phyloP scores from a whole-genome alignment of 2,113 vertebrate species.

The Thalassoma bifasciatum region DNA sequence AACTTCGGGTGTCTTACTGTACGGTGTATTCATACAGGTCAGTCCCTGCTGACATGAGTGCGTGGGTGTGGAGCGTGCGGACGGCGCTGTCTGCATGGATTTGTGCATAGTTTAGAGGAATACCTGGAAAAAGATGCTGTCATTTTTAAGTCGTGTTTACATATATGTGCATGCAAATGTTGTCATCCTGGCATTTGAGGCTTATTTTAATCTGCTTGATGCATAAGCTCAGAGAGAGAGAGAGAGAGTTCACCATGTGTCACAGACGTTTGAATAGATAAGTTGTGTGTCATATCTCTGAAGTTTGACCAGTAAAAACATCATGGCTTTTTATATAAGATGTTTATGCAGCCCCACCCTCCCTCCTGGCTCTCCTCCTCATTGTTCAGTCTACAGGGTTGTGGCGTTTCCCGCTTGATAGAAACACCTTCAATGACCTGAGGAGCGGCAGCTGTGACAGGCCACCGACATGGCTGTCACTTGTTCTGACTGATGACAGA shows the following conservation, averaged over 20 bases:
- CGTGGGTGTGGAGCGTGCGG: conserved; percentile 1
- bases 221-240: background rate
- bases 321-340: background rate
- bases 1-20: conserved; percentile 18
- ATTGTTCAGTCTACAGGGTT: background rate
- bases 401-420: conserved; percentile 6
- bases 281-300: no score
- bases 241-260: conserved; percentile 3
- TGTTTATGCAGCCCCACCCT: background rate
- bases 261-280: background rate
- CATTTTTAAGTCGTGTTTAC: background rate
- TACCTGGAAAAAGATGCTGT: conserved; percentile 2
- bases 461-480: conserved; percentile 65
- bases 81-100: conserved; percentile 6
- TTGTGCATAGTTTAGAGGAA: background rate
- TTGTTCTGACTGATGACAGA: conserved; percentile 75
- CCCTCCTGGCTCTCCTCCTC: background rate
- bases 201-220: conserved; percentile 35
- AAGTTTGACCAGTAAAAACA: background rate
- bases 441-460: conserved; percentile 74
- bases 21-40: conserved; percentile 6
- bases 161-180: background rate
- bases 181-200: background rate
- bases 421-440: conserved; percentile 60
- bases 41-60: conserved; percentile 5